phyloP scores from a whole-genome alignment of 2,888 invertebrate genomes.

The Clanis bilineata region DNA sequence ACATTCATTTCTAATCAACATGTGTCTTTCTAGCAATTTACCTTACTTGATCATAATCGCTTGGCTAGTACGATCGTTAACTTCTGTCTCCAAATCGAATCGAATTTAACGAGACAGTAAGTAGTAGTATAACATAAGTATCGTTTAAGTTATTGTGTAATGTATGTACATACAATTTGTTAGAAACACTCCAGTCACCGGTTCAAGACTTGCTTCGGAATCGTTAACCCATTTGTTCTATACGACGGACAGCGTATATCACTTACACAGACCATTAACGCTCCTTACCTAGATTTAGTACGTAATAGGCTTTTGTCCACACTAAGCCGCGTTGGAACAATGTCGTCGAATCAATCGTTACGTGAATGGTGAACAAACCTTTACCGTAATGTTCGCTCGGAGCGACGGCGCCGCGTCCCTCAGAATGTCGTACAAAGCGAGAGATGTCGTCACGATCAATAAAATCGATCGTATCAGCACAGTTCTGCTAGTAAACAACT shows the following conservation, averaged over 20 bases:
- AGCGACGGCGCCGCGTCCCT: background rate
- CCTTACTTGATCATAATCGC: background rate
- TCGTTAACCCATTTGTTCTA: conserved; percentile 4
- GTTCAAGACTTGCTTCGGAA: conserved; percentile 4
- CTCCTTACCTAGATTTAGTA: conserved; percentile 1
- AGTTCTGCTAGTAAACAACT: conserved; percentile 29
- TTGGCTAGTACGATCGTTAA: background rate
- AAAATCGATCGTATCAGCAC: conserved; percentile 27
- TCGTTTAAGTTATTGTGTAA: background rate
- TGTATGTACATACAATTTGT: background rate
- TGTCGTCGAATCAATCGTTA: conserved; percentile 6
- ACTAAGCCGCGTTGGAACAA: background rate
- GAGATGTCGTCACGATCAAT: conserved; percentile 29
- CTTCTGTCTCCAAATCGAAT: background rate
- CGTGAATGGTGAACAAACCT: conserved; percentile 3
- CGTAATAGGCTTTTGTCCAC: conserved; percentile 2
- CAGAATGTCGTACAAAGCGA: conserved; percentile 12
- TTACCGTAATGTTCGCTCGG: background rate
- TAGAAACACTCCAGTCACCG: background rate
- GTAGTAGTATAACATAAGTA: conserved; percentile 10
- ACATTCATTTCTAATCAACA: too few species aligned
- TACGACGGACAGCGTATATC: background rate
- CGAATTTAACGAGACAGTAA: conserved; percentile 2
- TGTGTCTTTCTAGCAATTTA: too few species aligned
- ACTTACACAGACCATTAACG: background rate